phyloP scores from a whole-genome alignment of 2,888 invertebrate species.

The Hofmannophila pseudospretella region DNA sequence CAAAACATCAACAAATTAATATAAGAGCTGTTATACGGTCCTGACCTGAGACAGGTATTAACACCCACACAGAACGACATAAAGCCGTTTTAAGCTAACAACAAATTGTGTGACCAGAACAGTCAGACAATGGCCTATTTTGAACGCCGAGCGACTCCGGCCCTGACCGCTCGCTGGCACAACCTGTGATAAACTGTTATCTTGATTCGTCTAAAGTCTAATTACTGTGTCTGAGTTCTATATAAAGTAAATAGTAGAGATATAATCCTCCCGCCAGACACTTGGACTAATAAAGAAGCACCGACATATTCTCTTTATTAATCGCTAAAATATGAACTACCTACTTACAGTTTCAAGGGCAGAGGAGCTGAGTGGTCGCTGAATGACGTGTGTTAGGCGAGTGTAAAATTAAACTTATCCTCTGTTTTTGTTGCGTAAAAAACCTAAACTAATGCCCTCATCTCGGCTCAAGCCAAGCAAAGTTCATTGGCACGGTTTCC shows the following conservation, averaged over 20 bases:
- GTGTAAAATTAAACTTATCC: constrained; percentile 1
- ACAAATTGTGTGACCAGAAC: not conserved
- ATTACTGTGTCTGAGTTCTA: not conserved
- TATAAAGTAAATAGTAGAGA: too few species aligned
- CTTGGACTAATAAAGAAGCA: not conserved
- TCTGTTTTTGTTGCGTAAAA: constrained; percentile 42
- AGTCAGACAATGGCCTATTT: constrained; percentile 6
- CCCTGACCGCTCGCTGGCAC: constrained; percentile 1
- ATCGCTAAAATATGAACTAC: not conserved
- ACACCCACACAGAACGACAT: constrained; percentile 4
- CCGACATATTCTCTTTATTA: too few species aligned
- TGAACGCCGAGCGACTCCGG: not conserved
- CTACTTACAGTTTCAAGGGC: constrained; percentile 4
- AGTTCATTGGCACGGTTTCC: constrained; percentile 68
- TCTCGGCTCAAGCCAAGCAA: constrained; percentile 44
- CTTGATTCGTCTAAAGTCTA: not conserved
- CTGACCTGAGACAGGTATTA: constrained; percentile 1
- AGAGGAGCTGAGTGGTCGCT: not conserved
- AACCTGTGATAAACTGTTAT: not conserved
- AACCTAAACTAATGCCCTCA: constrained; percentile 43
- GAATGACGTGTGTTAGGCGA: constrained; percentile 3
- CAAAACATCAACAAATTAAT: too few species aligned
- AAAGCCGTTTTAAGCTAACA: constrained; percentile 4
- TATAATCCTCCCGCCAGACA: not conserved
- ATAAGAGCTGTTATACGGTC: too few species aligned